Percentiles rank a stretch among this genome's conserved stretches.
phyloP scores from a whole-genome alignment of 1,140 invertebrate species.

The Chelonus insularis region DNA sequence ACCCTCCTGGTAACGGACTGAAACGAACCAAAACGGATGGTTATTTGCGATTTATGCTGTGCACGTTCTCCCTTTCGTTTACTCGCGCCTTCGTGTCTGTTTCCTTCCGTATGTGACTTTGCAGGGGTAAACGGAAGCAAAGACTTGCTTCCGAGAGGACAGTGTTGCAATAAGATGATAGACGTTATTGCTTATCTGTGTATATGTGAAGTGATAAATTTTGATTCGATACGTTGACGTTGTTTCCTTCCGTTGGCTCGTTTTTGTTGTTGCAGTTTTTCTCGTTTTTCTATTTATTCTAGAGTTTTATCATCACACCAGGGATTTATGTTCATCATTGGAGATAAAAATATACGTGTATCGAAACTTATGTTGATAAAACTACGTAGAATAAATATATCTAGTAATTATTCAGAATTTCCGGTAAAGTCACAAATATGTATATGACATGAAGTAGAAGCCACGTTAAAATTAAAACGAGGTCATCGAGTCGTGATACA shows the following conservation, averaged over 20 bases:
- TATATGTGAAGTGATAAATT: not conserved
- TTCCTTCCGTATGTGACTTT: conserved; percentile 16
- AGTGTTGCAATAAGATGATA: not conserved
- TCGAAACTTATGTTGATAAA: too few species aligned
- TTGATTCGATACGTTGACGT: not conserved
- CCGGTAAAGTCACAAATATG: not conserved
- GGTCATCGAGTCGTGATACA: not conserved
- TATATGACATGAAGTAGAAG: not conserved
- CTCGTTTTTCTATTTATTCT: not conserved
- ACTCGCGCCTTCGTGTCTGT: conserved; percentile 23
- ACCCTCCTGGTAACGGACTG: conserved; percentile 31
- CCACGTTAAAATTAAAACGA: conserved; percentile 10
- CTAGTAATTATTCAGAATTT: too few species aligned
- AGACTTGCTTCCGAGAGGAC: not conserved
- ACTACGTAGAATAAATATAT: too few species aligned
- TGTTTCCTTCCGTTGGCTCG: not conserved
- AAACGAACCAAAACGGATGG: conserved; percentile 40
- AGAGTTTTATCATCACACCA: too few species aligned
- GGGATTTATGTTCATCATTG: too few species aligned
- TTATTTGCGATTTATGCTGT: conserved; percentile 45
- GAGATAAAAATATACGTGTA: too few species aligned
- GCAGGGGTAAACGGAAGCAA: not conserved
- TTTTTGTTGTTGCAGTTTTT: not conserved
- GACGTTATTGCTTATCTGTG: conserved; percentile 1
- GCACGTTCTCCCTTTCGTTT: conserved; percentile 44